A percentile compares a stretch with the other conserved stretches of the same genome.
Evolutionary conservation across 2,797 vertebrate genomes (phyloP).

Genomic region (Galaxias olidus): DNA sequence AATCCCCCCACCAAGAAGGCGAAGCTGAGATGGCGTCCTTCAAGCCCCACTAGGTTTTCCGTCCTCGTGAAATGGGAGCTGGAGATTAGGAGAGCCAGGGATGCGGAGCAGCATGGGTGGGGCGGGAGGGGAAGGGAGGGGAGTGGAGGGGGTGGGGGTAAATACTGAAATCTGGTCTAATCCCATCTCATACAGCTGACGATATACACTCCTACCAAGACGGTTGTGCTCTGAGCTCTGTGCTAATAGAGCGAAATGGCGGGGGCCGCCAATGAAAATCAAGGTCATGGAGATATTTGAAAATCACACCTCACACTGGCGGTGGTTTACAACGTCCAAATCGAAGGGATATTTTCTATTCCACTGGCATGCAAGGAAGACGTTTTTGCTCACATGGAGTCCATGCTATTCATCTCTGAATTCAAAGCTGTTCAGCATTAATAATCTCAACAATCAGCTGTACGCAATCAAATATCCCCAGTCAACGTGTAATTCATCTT

Average conservation of each 20-base stretch:
- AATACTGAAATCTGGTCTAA: slow-evolving; percentile 68
- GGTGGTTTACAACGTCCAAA: too few relatives aligned
- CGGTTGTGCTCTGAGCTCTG: slow-evolving; percentile 42
- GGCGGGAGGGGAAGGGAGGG: neutral
- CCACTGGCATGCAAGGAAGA: too few relatives aligned
- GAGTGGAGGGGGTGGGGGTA: neutral
- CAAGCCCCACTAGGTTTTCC: slow-evolving; percentile 73
- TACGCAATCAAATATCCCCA: too few relatives aligned
- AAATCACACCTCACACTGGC: slow-evolving; percentile 13
- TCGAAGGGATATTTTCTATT: too few relatives aligned
- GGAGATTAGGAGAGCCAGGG: slow-evolving; percentile 55
- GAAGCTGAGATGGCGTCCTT: slow-evolving; percentile 66
- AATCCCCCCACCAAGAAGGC: slow-evolving; percentile 1
- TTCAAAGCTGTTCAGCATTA: too few relatives aligned
- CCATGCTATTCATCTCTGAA: too few relatives aligned
- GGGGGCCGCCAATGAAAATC: slow-evolving; percentile 25
- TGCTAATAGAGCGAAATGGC: slow-evolving; percentile 34
- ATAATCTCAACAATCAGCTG: too few relatives aligned
- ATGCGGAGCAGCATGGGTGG: neutral
- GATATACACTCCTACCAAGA: slow-evolving; percentile 56
- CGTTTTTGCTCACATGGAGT: too few relatives aligned
- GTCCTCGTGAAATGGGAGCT: slow-evolving; percentile 72
- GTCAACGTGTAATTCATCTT: too few relatives aligned
- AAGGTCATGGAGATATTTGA: slow-evolving; percentile 21
- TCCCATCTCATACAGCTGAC: slow-evolving; percentile 67